Conservation (phyloP, 1,140 invertebrate genomes). For the Trinorchestia longiramus region DNA sequence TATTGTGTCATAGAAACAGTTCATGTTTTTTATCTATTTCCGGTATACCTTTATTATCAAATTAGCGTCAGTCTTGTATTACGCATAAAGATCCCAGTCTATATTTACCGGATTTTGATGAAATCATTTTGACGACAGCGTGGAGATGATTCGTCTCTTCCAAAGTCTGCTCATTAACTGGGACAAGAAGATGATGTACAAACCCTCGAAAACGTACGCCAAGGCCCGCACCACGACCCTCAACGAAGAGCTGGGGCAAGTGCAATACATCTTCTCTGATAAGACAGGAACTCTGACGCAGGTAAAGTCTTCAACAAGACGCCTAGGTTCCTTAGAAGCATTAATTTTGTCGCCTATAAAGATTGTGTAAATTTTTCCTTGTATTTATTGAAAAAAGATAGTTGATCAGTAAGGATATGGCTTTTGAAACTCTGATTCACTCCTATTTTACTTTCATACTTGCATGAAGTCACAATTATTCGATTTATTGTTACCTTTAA, state of each 20-base stretch:
- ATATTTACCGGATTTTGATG: conserved; percentile 59
- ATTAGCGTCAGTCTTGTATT: too few species aligned
- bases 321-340: too few species aligned
- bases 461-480: too few species aligned
- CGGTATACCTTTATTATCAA: neutral
- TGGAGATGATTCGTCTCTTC: conserved; percentile 94
- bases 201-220: conserved; percentile 80
- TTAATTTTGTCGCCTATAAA: too few species aligned
- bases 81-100: neutral
- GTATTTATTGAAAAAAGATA: too few species aligned
- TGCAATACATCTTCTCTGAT: conserved; percentile 99
- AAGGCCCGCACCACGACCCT: conserved; percentile 97
- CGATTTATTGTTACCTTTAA: too few species aligned
- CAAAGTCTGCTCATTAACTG: conserved; percentile 98
- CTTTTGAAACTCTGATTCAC: too few species aligned
- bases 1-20: too few species aligned
- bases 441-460: too few species aligned
- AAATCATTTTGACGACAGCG: conserved; percentile 71
- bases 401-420: too few species aligned
- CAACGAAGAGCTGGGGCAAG: conserved; percentile 98
- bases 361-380: too few species aligned
- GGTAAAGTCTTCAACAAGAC: conserved; percentile 71
- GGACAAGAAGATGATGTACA: conserved; percentile 89
- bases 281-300: conserved; percentile 98
- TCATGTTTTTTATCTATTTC: neutral